These are phyloP conservation scores for Onychomys leucogaster DNA, from an alignment of 2,797 vertebrate genomes.

Conservation along the genomic window DNA sequence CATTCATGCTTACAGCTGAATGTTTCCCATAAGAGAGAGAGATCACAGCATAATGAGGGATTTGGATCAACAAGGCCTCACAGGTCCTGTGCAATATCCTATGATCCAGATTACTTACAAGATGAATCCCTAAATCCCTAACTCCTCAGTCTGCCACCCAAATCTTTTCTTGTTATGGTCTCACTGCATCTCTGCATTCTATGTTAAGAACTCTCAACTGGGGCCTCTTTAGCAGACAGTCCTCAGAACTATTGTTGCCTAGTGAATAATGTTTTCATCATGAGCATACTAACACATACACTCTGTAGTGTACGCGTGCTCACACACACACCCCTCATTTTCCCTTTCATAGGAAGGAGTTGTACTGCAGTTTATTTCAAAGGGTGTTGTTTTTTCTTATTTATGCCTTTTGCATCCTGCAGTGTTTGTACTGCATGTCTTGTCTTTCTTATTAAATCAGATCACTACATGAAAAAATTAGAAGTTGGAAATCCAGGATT, in stretches of 20 bases:
- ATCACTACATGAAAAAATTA: conserved; percentile 45
- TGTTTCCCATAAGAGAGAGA: background rate
- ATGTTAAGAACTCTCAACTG: background rate
- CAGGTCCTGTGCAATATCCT: background rate
- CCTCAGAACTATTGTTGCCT: background rate
- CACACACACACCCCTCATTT: background rate
- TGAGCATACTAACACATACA: background rate
- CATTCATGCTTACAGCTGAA: background rate
- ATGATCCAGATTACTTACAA: background rate
- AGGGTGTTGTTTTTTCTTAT: background rate
- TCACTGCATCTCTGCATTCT: background rate
- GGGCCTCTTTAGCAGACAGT: background rate
- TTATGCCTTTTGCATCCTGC: background rate
- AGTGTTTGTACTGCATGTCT: background rate
- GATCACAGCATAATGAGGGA: background rate
- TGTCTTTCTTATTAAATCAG: background rate
- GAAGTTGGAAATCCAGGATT: conserved; percentile 67
- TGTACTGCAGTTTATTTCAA: background rate
- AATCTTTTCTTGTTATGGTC: background rate
- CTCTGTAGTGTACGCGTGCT: no score
- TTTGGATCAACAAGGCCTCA: background rate
- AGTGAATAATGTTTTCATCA: background rate
- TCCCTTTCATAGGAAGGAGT: background rate
- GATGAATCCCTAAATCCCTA: background rate
- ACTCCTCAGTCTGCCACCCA: background rate